A percentile compares a stretch with the other conserved stretches of the same genome.
These are phyloP conservation scores for Cantharis rufa DNA, from an alignment of 2,888 invertebrate species.

Conservation along the genomic window DNA sequence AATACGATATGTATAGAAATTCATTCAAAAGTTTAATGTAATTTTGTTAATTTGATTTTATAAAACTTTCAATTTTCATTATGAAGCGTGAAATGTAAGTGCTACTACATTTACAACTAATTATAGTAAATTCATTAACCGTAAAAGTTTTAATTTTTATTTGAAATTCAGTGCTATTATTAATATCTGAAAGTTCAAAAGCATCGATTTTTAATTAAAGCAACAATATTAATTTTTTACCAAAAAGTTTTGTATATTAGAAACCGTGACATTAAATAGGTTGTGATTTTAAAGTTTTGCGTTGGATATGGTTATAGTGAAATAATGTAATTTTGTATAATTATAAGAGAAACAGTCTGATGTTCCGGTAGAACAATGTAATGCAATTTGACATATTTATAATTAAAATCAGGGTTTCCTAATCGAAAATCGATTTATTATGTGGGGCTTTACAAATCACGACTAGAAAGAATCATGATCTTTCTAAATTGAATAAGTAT, in stretches of 20 bases:
- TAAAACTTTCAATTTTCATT: too few species aligned
- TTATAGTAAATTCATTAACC: not conserved
- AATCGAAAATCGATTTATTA: constrained; percentile 19
- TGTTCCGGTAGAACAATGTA: constrained; percentile 13
- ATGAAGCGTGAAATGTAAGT: not conserved
- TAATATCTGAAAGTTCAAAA: not conserved
- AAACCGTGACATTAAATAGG: not conserved
- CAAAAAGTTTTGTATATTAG: not conserved
- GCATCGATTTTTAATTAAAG: not conserved
- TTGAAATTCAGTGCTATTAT: not conserved
- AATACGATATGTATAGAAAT: too few species aligned
- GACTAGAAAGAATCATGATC: constrained; percentile 14
- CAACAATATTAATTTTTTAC: not conserved
- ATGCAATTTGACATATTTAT: constrained; percentile 18
- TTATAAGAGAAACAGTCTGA: constrained; percentile 7
- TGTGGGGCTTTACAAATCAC: constrained; percentile 2
- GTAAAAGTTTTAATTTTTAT: not conserved
- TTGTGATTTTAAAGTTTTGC: not conserved
- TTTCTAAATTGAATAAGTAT: constrained; percentile 4
- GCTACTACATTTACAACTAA: not conserved
- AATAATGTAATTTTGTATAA: constrained; percentile 12
- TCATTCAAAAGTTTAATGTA: too few species aligned
- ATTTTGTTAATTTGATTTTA: not conserved
- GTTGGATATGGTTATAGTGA: constrained; percentile 1
- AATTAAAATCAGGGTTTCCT: constrained; percentile 12